phyloP scores from a whole-genome alignment of 2,113 vertebrate genomes.

The Passer montanus region DNA sequence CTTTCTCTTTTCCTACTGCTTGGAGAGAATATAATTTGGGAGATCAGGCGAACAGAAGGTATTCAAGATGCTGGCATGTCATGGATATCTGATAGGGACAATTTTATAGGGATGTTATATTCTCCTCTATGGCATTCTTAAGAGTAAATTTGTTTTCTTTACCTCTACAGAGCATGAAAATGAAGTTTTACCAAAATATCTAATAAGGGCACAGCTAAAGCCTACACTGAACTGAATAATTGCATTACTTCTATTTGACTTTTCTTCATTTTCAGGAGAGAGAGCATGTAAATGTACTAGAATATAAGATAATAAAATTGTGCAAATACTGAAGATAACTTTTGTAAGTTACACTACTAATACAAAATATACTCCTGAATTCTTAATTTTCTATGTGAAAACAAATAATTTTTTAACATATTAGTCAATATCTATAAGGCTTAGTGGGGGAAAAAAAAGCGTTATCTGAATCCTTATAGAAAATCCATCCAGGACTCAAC shows the following conservation, averaged over 20 bases:
- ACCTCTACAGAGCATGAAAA: background rate
- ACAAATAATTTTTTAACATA: background rate
- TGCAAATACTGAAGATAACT: background rate
- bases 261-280: background rate
- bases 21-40: background rate
- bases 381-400: background rate
- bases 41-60: background rate
- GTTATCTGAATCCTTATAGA: background rate
- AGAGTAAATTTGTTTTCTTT: background rate
- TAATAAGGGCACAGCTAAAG: background rate
- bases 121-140: background rate
- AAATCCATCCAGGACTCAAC: background rate
- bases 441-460: background rate
- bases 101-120: background rate
- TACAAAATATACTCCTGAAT: background rate
- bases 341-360: background rate
- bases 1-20: background rate
- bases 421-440: background rate
- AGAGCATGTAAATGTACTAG: background rate
- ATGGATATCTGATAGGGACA: background rate
- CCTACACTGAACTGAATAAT: background rate
- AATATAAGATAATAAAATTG: background rate
- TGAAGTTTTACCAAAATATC: background rate
- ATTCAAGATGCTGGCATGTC: background rate
- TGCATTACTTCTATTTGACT: background rate